A percentile compares a stretch with the other conserved stretches of the same genome.
Conservation (phyloP, 2,797 vertebrate genomes). For the Malacoctenus gilli region DNA sequence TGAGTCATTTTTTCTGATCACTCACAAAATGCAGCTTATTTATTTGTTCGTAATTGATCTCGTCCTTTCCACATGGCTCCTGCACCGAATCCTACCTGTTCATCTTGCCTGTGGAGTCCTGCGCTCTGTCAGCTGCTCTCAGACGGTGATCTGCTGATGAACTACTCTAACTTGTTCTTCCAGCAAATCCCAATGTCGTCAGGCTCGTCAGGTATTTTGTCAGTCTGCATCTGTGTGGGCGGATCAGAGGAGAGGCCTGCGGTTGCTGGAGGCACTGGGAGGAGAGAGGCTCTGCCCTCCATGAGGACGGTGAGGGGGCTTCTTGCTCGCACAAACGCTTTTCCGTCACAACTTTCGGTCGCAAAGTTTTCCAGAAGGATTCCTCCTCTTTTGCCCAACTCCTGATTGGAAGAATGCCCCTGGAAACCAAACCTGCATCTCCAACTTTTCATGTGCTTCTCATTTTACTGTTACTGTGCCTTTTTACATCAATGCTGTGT, state of each 20-base stretch:
- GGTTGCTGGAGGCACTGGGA: background rate
- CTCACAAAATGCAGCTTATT: background rate
- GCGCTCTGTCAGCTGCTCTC: background rate
- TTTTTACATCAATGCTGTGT: too few species aligned
- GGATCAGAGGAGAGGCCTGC: slow-evolving; percentile 10
- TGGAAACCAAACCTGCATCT: too few species aligned
- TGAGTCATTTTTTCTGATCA: too few species aligned
- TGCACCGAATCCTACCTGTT: slow-evolving; percentile 59
- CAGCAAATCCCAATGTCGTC: slow-evolving; percentile 32
- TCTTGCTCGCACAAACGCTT: too few species aligned
- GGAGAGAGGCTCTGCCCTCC: background rate
- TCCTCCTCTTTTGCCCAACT: too few species aligned
- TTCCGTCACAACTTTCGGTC: too few species aligned
- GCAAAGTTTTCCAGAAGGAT: too few species aligned
- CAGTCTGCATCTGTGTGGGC: background rate
- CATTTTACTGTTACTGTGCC: too few species aligned
- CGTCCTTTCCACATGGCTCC: too few species aligned
- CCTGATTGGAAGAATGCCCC: too few species aligned
- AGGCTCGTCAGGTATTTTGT: slow-evolving; percentile 36
- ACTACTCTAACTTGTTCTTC: slow-evolving; percentile 14
- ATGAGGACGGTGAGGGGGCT: background rate
- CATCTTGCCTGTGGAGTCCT: slow-evolving; percentile 37
- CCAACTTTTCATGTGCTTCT: too few species aligned
- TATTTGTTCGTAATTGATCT: too few species aligned
- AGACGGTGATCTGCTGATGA: slow-evolving; percentile 11